Conservation (phyloP, 2,113 vertebrate genomes). For the Neotoma lepida region DNA sequence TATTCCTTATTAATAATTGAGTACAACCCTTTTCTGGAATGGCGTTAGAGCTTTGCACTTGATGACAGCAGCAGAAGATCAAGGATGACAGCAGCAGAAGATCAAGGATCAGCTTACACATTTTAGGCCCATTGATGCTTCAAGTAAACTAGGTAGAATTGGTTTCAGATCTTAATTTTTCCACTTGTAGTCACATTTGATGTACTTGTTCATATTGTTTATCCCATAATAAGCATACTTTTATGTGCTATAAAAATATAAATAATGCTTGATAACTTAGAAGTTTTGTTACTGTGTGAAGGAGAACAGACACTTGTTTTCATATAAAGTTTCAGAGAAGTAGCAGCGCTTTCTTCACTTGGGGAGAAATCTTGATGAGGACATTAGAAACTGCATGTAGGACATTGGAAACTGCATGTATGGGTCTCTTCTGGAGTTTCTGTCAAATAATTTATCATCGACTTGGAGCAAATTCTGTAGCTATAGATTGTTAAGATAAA, state of each 20-base stretch:
- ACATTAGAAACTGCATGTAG: neutral
- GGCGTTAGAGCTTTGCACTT: neutral
- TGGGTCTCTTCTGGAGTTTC: conserved; percentile 19
- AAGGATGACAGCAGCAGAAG: neutral
- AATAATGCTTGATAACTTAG: conserved; percentile 37
- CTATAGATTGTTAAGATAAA: conserved; percentile 71
- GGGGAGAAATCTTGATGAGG: conserved; percentile 36
- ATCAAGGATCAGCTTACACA: neutral
- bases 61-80: neutral
- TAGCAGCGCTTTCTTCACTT: neutral
- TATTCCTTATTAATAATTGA: neutral
- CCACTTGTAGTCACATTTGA: neutral
- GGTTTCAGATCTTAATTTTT: conserved; percentile 22
- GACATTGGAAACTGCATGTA: neutral
- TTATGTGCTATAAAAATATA: neutral
- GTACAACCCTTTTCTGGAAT: neutral
- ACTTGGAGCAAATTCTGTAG: conserved; percentile 64
- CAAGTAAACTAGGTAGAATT: conserved; percentile 14
- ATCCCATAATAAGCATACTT: neutral
- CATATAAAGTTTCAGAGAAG: neutral
- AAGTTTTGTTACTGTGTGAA: conserved; percentile 39
- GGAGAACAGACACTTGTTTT: conserved; percentile 31
- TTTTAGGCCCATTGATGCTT: neutral
- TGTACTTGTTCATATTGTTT: neutral
- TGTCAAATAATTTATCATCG: conserved; percentile 71